Evolutionary conservation across 2,797 vertebrate genomes (phyloP), one percentile per base, ranked within the genome.

Genomic region (Tangara arthus): DNA sequence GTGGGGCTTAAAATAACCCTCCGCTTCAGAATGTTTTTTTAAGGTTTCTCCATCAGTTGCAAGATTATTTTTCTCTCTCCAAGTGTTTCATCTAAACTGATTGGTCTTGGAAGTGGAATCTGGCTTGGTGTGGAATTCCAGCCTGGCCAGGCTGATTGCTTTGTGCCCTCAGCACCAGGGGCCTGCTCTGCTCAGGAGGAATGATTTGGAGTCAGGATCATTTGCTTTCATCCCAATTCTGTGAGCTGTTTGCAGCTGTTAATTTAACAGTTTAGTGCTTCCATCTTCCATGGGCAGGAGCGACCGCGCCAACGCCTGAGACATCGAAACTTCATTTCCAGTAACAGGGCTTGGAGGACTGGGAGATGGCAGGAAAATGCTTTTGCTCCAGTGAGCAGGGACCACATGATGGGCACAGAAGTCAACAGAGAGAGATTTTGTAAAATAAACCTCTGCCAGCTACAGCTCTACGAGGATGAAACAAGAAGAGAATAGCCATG

Each of bases 231-330:
- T 77, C 82, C 81, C 87, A 44, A 20, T 82, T 87, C 85, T 56
- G 42, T 12, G 71, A 95, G 82, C 76, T 85, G 80, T 88, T 93
- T 89, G 80, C 91, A 96, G 93, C 83, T 95, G 94, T 94, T 96
- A 94, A 95, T 96, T 96, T 96, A 96, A 94, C 95, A 95, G 83
- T 91, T 96, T 94, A 87, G 87, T 94, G 93, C 91, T 89, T 87
- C 75, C 81, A 52, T 95, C 83, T 96, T 96, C 94, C 89, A 94
- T 12, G 90, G 83, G 85, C 83, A 73, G 82, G 18, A 77, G 64
- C 81, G 84, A 57, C 66, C 15, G 60, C 22, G 57, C 46, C 70
- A 14, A 1, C 41, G 89, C 68, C 73, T 63, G 50, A 87, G 76
- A 95, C 70, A 84, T 69, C 1, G 1, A 79, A 83, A 77, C 75